Percentiles rank a stretch among this genome's conserved stretches.
These are phyloP conservation scores for Eremophila alpestris DNA, from an alignment of 2,797 vertebrate genomes.

Conservation along the genomic window DNA sequence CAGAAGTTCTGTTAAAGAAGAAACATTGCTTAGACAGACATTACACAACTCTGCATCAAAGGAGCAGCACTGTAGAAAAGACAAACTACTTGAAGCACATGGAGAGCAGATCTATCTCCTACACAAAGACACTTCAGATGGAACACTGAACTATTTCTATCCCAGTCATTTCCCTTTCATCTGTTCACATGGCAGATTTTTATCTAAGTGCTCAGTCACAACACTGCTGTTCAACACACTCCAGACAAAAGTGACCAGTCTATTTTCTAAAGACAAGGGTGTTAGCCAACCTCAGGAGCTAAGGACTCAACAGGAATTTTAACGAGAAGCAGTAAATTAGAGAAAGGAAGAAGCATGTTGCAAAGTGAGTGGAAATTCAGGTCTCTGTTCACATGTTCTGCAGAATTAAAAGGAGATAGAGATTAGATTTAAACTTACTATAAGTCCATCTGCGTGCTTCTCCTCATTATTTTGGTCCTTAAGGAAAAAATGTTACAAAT, in stretches of 20 bases:
- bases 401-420: conserved; percentile 76
- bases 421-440: conserved; percentile 94
- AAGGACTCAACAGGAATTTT: conserved; percentile 51
- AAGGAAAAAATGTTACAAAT: conserved; percentile 88
- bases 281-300: conserved; percentile 62
- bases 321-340: conserved; percentile 69
- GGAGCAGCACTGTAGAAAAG: background rate
- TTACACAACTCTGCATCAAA: background rate
- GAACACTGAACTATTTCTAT: background rate
- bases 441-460: conserved; percentile 98
- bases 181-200: conserved; percentile 19
- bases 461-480: conserved; percentile 99
- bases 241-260: background rate
- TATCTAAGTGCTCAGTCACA: background rate
- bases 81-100: conserved; percentile 15
- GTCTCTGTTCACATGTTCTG: conserved; percentile 78
- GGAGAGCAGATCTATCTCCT: background rate
- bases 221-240: conserved; percentile 22
- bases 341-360: conserved; percentile 69
- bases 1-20: background rate
- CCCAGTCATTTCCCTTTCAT: background rate
- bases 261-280: conserved; percentile 37
- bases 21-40: conserved; percentile 21
- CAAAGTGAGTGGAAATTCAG: conserved; percentile 84
- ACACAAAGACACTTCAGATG: background rate